These are phyloP conservation scores for Antheraea yamamai DNA, from an alignment of 2,888 invertebrate species.

Conservation along the genomic window DNA sequence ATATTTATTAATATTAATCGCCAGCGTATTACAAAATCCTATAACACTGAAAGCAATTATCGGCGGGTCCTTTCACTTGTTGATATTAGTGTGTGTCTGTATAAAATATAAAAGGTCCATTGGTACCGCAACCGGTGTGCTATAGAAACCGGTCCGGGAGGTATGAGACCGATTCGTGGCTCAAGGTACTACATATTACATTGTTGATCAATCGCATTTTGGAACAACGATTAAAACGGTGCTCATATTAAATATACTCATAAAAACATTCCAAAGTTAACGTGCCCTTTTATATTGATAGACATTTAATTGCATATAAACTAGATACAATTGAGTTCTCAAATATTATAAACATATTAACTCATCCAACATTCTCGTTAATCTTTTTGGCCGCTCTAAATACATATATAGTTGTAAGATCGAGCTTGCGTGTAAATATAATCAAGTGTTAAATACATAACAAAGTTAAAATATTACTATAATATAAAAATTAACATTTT, in stretches of 20 bases:
- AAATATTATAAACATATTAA: neutral
- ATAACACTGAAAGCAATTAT: conserved; percentile 74
- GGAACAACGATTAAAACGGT: conserved; percentile 62
- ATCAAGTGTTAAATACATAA: too few relatives aligned
- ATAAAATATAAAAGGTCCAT: conserved; percentile 53
- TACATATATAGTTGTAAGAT: too few relatives aligned
- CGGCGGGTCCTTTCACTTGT: conserved; percentile 78
- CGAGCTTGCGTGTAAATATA: too few relatives aligned
- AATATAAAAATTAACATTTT: too few relatives aligned
- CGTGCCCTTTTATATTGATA: neutral
- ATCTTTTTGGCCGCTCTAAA: too few relatives aligned
- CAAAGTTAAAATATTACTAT: too few relatives aligned
- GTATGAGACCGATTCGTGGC: conserved; percentile 73
- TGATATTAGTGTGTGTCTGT: conserved; percentile 48
- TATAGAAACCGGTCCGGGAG: conserved; percentile 72
- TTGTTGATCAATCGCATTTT: conserved; percentile 79
- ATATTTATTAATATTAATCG: conserved; percentile 46
- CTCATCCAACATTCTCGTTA: neutral
- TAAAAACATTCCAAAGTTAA: conserved; percentile 5
- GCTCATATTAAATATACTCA: conserved; percentile 29
- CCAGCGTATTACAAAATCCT: conserved; percentile 60
- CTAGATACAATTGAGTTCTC: neutral
- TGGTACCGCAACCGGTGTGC: conserved; percentile 70
- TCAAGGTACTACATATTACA: conserved; percentile 70
- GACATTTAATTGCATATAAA: neutral